phyloP scores from a whole-genome alignment of 1,140 invertebrate genomes.

The Sminthurides bifidus region DNA sequence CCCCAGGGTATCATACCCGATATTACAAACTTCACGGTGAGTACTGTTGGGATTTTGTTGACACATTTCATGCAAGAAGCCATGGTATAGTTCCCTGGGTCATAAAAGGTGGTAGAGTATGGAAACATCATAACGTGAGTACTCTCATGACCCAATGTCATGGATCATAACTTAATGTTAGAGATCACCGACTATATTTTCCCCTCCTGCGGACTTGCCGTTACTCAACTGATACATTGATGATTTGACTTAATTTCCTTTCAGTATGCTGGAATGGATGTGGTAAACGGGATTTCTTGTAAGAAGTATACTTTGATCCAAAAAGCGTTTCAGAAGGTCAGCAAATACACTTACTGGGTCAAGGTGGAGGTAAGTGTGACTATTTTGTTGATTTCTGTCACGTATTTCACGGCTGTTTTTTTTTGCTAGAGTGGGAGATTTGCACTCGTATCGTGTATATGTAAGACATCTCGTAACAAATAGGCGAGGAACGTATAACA shows the following conservation, averaged over 20 bases:
- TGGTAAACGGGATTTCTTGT: slow-evolving; percentile 35
- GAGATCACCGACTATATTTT: too few relatives aligned
- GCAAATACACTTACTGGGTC: slow-evolving; percentile 77
- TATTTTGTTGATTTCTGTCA: not conserved
- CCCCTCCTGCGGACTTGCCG: too few relatives aligned
- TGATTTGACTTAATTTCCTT: slow-evolving; percentile 17
- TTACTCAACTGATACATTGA: too few relatives aligned
- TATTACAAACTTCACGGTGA: slow-evolving; percentile 59
- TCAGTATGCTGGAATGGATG: slow-evolving; percentile 34
- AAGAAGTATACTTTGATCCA: slow-evolving; percentile 63
- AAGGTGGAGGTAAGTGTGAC: slow-evolving; percentile 47
- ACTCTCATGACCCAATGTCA: too few relatives aligned
- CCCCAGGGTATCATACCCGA: slow-evolving; percentile 74
- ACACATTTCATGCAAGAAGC: not conserved
- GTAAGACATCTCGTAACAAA: too few relatives aligned
- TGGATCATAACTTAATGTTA: too few relatives aligned
- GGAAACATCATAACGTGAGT: too few relatives aligned
- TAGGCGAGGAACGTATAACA: too few relatives aligned
- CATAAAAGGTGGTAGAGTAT: not conserved
- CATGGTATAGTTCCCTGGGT: not conserved
- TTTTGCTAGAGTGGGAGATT: too few relatives aligned
- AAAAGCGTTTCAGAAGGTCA: slow-evolving; percentile 60
- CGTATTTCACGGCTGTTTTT: too few relatives aligned
- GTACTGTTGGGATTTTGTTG: not conserved
- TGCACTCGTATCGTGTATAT: too few relatives aligned